Evolutionary conservation across 30 jellyfish, hydroid and myxozoan genomes (phyloP), one percentile per base, ranked within the genome.

Genomic region (Aurelia aurita): DNA sequence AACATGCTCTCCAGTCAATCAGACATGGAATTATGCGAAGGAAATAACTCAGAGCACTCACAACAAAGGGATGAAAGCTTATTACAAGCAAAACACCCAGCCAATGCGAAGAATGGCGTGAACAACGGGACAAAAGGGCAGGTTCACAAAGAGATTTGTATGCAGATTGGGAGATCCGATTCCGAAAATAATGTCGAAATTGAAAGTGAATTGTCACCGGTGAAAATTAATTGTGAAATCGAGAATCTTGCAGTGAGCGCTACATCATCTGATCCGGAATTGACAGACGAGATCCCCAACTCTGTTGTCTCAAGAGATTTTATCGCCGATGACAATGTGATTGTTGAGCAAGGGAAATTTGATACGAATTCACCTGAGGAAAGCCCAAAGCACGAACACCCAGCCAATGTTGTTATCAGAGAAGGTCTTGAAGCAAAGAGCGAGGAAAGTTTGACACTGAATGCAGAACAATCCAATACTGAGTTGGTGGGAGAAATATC

Each of bases 21-120:
- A 43, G 31, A 78, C 34, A 32, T 3, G 12, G 49, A 43, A 53
- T 62, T 60, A 62, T 68, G 54, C 20, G 89, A 58, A 25, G 74
- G 58, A 44, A 61, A 78, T 59, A 23, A 34, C 58, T 61, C 16
- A 23, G 51, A 39, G 51, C 16, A 39, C 51, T 39, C 51, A 39
- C 27, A 19, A 78, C 89, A 78, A 78, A 22, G 69, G 72, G 28
- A 6, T 61, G 67, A 58, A 60, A 49, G 75, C 25, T 39, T 58
- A 76, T 45, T 58, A 53, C 45, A 31, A 21, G 66, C 35, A 77
- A 58, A 61, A 59, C 75, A n/a, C 44, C 64, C 68, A 72, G 67
- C 69, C 20, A 69, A 26, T 44, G 89, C 72, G 66, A 64, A 78
- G 55, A 35, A 78, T 62, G 34, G 45, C 20, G 51, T 26, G 80